Percentiles rank a stretch among this genome's conserved stretches.
Conservation (phyloP, 2,888 invertebrate species). For the Oscheius myriophilus region DNA sequence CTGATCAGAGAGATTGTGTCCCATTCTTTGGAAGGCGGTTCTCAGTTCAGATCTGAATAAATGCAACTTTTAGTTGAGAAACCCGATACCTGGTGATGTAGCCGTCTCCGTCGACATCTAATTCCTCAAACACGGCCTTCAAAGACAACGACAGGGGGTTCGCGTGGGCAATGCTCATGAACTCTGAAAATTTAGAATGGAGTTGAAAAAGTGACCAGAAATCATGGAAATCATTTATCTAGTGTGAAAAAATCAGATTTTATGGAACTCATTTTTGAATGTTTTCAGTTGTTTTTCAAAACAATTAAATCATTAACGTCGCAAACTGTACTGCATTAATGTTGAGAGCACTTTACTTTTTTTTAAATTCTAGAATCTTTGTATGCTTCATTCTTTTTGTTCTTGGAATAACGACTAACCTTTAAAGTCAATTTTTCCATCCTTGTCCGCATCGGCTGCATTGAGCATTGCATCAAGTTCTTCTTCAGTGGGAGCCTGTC, state of each 20-base stretch:
- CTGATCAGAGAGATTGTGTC: conserved; percentile 70
- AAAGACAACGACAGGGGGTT: conserved; percentile 69
- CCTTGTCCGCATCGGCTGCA: conserved; percentile 68
- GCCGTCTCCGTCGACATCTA: conserved; percentile 70
- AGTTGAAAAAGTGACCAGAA: background rate
- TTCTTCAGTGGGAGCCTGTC: conserved; percentile 69
- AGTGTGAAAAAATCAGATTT: too few relatives aligned
- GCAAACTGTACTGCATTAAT: too few relatives aligned
- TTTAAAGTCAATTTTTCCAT: conserved; percentile 69
- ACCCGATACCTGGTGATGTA: conserved; percentile 60
- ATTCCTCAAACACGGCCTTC: conserved; percentile 68
- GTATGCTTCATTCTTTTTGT: too few relatives aligned
- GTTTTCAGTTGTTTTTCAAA: too few relatives aligned
- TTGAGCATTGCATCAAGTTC: conserved; percentile 70
- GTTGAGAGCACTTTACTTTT: too few relatives aligned
- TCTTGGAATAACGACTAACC: conserved; percentile 38
- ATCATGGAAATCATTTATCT: background rate
- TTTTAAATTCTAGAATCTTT: too few relatives aligned
- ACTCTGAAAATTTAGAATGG: conserved; percentile 50
- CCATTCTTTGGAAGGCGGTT: conserved; percentile 71
- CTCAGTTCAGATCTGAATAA: conserved; percentile 65
- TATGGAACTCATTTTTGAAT: too few relatives aligned
- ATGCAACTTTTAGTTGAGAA: conserved; percentile 1
- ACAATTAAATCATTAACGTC: too few relatives aligned
- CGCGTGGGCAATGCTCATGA: conserved; percentile 66